Conservation (phyloP, 2,888 invertebrate genomes). For the Selenia dentaria region DNA sequence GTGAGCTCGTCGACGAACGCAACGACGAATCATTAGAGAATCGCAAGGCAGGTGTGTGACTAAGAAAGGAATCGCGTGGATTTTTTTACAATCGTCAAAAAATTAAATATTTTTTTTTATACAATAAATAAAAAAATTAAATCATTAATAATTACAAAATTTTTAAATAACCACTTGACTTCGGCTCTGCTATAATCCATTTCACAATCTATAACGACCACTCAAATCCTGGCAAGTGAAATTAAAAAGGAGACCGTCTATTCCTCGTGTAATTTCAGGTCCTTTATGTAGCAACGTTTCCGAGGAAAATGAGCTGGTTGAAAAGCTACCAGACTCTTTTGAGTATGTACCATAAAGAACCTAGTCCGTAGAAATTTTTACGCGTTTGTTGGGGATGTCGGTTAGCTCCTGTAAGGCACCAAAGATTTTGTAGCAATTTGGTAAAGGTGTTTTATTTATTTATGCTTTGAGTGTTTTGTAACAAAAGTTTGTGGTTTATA, state of each 20-base stretch:
- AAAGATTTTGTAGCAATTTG: slow-evolving; percentile 1
- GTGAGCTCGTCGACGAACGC: too few species aligned
- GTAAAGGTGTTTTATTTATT: too few species aligned
- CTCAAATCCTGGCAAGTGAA: slow-evolving; percentile 13
- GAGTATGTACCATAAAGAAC: slow-evolving; percentile 28
- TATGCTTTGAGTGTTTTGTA: too few species aligned
- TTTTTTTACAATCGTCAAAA: too few species aligned
- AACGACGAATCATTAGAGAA: too few species aligned
- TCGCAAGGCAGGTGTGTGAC: too few species aligned
- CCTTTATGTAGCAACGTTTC: slow-evolving; percentile 33
- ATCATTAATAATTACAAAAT: too few species aligned
- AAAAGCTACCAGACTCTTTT: slow-evolving; percentile 33
- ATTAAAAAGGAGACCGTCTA: slow-evolving; percentile 29
- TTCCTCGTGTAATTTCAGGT: slow-evolving; percentile 30
- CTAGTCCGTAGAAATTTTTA: slow-evolving; percentile 24
- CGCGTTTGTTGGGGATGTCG: not conserved
- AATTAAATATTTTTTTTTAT: too few species aligned
- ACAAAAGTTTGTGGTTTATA: too few species aligned
- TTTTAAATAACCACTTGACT: too few species aligned
- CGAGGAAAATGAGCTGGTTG: slow-evolving; percentile 29
- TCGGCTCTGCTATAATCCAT: slow-evolving; percentile 5
- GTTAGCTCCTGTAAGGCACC: not conserved
- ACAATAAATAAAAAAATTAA: too few species aligned
- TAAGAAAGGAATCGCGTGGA: too few species aligned
- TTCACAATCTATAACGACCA: slow-evolving; percentile 8